Evolutionary conservation across 2,113 vertebrate species (phyloP).

Genomic region (Callospermophilus lateralis): DNA sequence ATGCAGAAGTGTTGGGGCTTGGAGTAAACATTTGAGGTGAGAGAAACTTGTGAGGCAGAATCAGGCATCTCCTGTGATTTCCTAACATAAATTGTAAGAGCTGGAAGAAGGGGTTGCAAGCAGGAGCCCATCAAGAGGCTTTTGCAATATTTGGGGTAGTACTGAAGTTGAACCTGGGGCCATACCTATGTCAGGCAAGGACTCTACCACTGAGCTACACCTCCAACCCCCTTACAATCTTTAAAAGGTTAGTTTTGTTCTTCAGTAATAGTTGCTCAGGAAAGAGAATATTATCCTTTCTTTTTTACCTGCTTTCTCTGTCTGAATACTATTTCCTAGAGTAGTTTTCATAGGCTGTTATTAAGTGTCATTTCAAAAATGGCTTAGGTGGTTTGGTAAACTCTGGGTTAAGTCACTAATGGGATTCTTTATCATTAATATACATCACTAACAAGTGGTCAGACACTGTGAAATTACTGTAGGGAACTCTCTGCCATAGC

Average conservation of each 20-base stretch:
- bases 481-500: neutral
- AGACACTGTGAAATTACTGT: neutral
- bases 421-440: neutral
- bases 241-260: neutral
- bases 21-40: neutral
- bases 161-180: neutral
- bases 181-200: neutral
- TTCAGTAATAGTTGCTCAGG: neutral
- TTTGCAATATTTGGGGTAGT: neutral
- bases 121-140: neutral
- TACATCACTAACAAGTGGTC: neutral
- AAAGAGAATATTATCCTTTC: neutral
- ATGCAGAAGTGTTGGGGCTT: neutral
- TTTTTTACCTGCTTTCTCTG: neutral
- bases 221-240: neutral
- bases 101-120: neutral
- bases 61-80: neutral
- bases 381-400: slow-evolving; percentile 23
- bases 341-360: neutral
- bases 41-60: neutral
- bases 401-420: neutral
- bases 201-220: no score
- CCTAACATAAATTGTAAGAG: neutral
- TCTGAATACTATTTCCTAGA: neutral
- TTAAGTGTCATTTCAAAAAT: slow-evolving; percentile 9